These are phyloP conservation scores for Cheilosia grossa DNA, from an alignment of 2,888 invertebrate genomes.

Conservation along the genomic window DNA sequence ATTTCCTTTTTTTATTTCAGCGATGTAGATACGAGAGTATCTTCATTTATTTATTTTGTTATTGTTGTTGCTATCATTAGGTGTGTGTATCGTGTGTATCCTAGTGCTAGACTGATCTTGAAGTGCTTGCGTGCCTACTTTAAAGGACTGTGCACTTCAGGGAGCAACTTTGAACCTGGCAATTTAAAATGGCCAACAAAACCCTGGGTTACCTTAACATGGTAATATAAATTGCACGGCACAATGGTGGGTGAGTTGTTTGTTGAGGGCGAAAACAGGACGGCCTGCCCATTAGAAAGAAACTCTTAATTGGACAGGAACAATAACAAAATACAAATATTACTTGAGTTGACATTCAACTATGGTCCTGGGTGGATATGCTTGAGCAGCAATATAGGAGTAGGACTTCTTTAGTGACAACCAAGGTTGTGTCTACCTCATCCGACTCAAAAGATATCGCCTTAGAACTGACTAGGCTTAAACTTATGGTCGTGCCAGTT, in stretches of 20 bases:
- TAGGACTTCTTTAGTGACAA: conserved; percentile 27
- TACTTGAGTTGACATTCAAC: conserved; percentile 48
- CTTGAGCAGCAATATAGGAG: conserved; percentile 5
- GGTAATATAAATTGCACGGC: conserved; percentile 10
- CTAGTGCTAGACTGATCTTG: conserved; percentile 56
- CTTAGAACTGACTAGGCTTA: conserved; percentile 2
- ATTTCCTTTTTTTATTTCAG: neutral
- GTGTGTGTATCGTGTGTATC: conserved; percentile 17
- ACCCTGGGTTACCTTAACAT: conserved; percentile 60
- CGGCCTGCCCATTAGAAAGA: conserved; percentile 1
- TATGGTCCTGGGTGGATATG: conserved; percentile 26
- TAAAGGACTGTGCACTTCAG: conserved; percentile 57
- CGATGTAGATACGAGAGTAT: conserved; percentile 6
- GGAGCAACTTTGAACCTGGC: conserved; percentile 67
- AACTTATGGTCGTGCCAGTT: too few species aligned
- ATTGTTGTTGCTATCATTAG: conserved; percentile 9
- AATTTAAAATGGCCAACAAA: conserved; percentile 52
- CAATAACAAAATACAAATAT: conserved; percentile 67
- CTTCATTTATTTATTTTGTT: conserved; percentile 55
- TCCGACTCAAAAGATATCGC: neutral
- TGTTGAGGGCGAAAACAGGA: conserved; percentile 19
- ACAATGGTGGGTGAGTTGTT: neutral
- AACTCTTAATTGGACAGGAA: conserved; percentile 54
- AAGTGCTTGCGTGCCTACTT: conserved; percentile 66
- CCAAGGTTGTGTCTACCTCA: conserved; percentile 1